Conservation (phyloP, 2,797 vertebrate genomes). For the Hapalemur alaotrensis region DNA sequence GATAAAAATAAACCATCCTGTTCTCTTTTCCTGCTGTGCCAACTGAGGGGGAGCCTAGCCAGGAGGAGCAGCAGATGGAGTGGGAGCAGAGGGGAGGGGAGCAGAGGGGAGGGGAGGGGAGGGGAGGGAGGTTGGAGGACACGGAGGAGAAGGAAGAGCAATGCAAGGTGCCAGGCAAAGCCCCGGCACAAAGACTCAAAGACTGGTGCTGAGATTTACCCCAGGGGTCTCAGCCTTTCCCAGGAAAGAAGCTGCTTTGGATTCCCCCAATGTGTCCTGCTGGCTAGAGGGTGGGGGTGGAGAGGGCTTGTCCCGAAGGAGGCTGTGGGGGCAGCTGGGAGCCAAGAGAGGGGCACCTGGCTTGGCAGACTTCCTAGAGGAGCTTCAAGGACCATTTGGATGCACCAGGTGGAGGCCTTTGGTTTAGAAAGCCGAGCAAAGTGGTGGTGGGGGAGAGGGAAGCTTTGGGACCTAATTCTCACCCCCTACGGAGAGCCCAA, state of each 20-base stretch:
- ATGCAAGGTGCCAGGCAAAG: background rate
- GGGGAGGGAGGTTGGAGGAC: slow-evolving; percentile 35
- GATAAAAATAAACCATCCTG: slow-evolving; percentile 75
- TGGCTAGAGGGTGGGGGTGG: background rate
- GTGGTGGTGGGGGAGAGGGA: background rate
- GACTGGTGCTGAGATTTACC: background rate
- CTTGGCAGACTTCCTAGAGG: slow-evolving; percentile 61
- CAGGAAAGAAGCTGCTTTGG: background rate
- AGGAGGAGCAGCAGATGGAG: slow-evolving; percentile 75
- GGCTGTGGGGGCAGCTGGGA: background rate
- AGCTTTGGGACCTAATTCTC: background rate
- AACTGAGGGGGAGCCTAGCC: slow-evolving; percentile 71
- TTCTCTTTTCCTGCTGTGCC: slow-evolving; percentile 75
- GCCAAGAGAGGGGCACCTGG: slow-evolving; percentile 47
- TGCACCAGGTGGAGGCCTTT: slow-evolving; percentile 34
- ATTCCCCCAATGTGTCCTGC: background rate
- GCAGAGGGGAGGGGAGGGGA: background rate
- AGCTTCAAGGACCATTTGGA: slow-evolving; percentile 55
- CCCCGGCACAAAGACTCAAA: background rate
- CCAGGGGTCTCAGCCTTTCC: background rate
- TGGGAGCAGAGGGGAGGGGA: slow-evolving; percentile 54
- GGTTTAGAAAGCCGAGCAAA: slow-evolving; percentile 45
- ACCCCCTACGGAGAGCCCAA: background rate
- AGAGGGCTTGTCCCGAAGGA: background rate
- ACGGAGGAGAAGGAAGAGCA: background rate